phyloP scores from a whole-genome alignment of 2,888 invertebrate species.

The Apoda limacodes region DNA sequence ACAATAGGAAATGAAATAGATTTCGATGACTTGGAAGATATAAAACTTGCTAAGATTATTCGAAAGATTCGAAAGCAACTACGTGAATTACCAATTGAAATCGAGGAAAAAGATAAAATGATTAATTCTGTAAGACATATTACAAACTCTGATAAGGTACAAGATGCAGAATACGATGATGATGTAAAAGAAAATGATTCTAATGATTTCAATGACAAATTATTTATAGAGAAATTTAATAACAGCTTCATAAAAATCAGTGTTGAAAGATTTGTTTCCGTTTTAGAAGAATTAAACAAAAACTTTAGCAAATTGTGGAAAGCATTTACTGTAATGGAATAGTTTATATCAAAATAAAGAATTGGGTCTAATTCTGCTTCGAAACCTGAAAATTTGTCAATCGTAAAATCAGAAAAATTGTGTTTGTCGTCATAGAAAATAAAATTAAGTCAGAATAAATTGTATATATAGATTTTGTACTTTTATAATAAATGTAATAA shows the following conservation, averaged over 20 bases:
- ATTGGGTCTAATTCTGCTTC: too few relatives aligned
- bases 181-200: constrained; percentile 32
- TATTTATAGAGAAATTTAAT: constrained; percentile 30
- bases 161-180: constrained; percentile 20
- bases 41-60: constrained; percentile 34
- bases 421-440: too few relatives aligned
- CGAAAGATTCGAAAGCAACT: constrained; percentile 35
- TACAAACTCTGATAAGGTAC: constrained; percentile 19
- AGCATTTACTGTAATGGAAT: constrained; percentile 41
- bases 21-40: constrained; percentile 24
- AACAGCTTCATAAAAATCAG: constrained; percentile 38
- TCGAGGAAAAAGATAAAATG: constrained; percentile 16
- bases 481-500: too few relatives aligned
- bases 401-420: too few relatives aligned
- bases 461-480: too few relatives aligned
- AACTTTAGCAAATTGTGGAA: constrained; percentile 48
- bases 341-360: constrained; percentile 19
- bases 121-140: constrained; percentile 22
- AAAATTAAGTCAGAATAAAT: too few relatives aligned
- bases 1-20: constrained; percentile 35
- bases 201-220: constrained; percentile 30
- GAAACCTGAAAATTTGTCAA: too few relatives aligned
- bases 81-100: constrained; percentile 28
- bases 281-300: constrained; percentile 43
- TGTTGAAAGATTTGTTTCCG: constrained; percentile 33